These are phyloP conservation scores for Lipophrys pholis DNA, from an alignment of 2,113 vertebrate species.

Conservation along the genomic window DNA sequence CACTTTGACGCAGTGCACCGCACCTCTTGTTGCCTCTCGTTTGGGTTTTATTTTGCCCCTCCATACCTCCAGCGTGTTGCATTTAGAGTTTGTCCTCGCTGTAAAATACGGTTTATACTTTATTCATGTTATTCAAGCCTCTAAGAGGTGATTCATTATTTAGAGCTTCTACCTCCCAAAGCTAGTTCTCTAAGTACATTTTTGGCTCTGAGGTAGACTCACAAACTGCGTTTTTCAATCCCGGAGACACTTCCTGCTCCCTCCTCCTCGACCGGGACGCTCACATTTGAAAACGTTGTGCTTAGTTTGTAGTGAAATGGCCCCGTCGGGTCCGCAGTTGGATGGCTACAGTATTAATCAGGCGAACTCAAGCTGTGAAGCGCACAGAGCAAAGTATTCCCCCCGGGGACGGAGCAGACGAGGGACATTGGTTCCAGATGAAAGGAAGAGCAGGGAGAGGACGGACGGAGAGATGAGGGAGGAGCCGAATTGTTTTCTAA, in stretches of 20 bases:
- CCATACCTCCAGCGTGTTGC: slow-evolving; percentile 25
- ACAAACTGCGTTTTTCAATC: slow-evolving; percentile 59
- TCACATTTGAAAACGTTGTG: slow-evolving; percentile 56
- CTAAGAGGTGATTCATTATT: slow-evolving; percentile 80
- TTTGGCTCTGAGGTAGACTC: slow-evolving; percentile 74
- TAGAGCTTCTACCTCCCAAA: slow-evolving; percentile 74
- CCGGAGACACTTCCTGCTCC: slow-evolving; percentile 41
- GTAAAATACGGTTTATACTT: slow-evolving; percentile 75
- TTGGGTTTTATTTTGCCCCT: slow-evolving; percentile 35
- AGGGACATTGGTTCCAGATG: slow-evolving; percentile 82
- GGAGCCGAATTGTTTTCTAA: slow-evolving; percentile 72
- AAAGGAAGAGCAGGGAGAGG: slow-evolving; percentile 64
- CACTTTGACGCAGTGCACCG: slow-evolving; percentile 11
- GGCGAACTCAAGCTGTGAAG: slow-evolving; percentile 72
- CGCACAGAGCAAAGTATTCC: slow-evolving; percentile 75
- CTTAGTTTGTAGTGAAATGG: slow-evolving; percentile 56
- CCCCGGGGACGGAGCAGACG: slow-evolving; percentile 69
- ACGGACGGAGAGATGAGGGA: slow-evolving; percentile 51
- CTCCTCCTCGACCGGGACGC: slow-evolving; percentile 16
- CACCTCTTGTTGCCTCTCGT: slow-evolving; percentile 2
- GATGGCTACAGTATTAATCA: slow-evolving; percentile 77
- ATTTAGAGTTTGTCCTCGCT: slow-evolving; percentile 52
- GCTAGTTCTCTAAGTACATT: slow-evolving; percentile 79
- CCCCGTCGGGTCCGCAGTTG: slow-evolving; percentile 66
- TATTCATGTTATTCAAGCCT: slow-evolving; percentile 81